These are phyloP conservation scores for Triplophysa siluroides DNA, from an alignment of 2,113 vertebrate genomes.

Conservation along the genomic window DNA sequence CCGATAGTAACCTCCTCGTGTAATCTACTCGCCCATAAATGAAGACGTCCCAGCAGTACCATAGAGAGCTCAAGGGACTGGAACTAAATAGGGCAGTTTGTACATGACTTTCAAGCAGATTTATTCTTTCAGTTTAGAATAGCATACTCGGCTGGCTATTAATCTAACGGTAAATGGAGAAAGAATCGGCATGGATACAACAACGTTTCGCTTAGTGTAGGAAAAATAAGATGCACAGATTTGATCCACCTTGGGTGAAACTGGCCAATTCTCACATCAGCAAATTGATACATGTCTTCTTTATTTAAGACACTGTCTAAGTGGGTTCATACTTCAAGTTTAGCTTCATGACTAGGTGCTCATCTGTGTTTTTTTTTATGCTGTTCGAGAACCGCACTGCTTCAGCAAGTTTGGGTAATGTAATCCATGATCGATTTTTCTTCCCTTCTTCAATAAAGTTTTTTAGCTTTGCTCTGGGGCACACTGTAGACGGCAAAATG, in stretches of 20 bases:
- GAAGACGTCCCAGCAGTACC: constrained; percentile 13
- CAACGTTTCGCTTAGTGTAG: constrained; percentile 27
- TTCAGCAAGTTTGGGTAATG: constrained; percentile 32
- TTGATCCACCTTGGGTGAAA: neutral
- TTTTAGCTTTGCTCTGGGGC: constrained; percentile 16
- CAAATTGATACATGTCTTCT: neutral
- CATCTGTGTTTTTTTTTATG: neutral
- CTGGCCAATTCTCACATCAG: neutral
- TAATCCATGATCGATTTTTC: constrained; percentile 29
- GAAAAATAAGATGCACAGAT: constrained; percentile 10
- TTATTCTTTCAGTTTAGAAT: constrained; percentile 50
- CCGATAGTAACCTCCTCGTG: neutral
- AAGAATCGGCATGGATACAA: constrained; percentile 41
- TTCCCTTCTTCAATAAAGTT: constrained; percentile 25
- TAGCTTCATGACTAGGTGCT: neutral
- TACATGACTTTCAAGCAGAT: constrained; percentile 47
- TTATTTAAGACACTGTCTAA: neutral
- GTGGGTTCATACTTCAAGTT: neutral
- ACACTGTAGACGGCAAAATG: neutral
- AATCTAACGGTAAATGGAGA: constrained; percentile 19
- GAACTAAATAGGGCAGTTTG: constrained; percentile 54
- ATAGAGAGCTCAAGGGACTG: constrained; percentile 32
- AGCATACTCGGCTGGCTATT: constrained; percentile 36
- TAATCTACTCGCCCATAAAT: constrained; percentile 36
- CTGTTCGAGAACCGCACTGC: neutral